These are phyloP conservation scores for Phyllotreta striolata DNA, from an alignment of 2,888 invertebrate genomes.

Conservation along the genomic window DNA sequence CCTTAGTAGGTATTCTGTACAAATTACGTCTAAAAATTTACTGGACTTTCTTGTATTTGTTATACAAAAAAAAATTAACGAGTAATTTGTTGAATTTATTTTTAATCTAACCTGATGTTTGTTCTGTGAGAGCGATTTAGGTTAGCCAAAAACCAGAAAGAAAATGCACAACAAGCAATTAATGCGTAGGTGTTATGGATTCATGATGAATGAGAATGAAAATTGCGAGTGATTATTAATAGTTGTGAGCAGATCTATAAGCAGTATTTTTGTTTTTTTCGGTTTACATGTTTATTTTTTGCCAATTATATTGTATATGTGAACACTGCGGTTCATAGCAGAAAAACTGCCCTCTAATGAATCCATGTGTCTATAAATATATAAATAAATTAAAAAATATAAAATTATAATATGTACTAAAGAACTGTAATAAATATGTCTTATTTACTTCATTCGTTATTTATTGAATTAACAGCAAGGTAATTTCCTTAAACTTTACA, in stretches of 20 bases:
- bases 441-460: constrained; percentile 50
- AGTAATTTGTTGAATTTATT: constrained; percentile 36
- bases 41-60: constrained; percentile 39
- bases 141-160: constrained; percentile 37
- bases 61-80: constrained; percentile 36
- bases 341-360: constrained; percentile 58
- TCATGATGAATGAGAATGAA: constrained; percentile 42
- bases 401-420: constrained; percentile 58
- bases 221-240: constrained; percentile 52
- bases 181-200: constrained; percentile 51
- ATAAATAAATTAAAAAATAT: constrained; percentile 57
- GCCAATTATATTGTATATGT: constrained; percentile 58
- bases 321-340: constrained; percentile 48
- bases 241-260: constrained; percentile 57
- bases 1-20: constrained; percentile 28
- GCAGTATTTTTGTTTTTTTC: constrained; percentile 55
- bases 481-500: no score
- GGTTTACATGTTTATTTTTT: constrained; percentile 54
- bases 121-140: constrained; percentile 33
- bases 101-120: constrained; percentile 36
- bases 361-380: constrained; percentile 60
- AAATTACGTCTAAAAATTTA: constrained; percentile 38
- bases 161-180: constrained; percentile 58
- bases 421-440: constrained; percentile 60
- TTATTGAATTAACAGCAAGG: background rate